These are phyloP conservation scores for Atta texana DNA, from an alignment of 1,140 invertebrate species.

Conservation along the genomic window DNA sequence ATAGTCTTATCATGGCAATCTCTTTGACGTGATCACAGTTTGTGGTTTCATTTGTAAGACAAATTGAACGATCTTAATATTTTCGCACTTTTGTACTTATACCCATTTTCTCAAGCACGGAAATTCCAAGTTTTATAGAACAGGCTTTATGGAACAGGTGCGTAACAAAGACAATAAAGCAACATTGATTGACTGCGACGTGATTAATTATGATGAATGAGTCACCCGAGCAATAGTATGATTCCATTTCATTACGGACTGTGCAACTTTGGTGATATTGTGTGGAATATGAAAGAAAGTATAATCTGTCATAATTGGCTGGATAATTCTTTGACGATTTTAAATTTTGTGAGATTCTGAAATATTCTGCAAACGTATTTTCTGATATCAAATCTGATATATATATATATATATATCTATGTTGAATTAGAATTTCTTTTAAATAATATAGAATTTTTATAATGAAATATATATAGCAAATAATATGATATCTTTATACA, in stretches of 20 bases:
- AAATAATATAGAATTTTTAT: neutral
- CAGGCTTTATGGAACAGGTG: slow-evolving; percentile 1
- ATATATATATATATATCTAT: too few relatives aligned
- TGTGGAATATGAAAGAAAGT: slow-evolving; percentile 3
- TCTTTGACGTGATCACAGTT: neutral
- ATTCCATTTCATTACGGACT: neutral
- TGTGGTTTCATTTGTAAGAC: neutral
- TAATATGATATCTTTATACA: neutral
- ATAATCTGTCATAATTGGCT: neutral
- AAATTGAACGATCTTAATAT: slow-evolving; percentile 3
- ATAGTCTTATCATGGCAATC: neutral
- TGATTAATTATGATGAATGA: slow-evolving; percentile 70
- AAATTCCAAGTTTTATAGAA: neutral
- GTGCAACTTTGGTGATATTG: neutral
- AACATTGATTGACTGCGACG: slow-evolving; percentile 31
- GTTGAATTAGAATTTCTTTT: slow-evolving; percentile 14
- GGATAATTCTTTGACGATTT: neutral
- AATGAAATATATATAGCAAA: slow-evolving; percentile 11
- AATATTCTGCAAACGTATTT: neutral
- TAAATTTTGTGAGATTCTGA: neutral
- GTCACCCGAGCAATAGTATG: neutral
- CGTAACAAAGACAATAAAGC: slow-evolving; percentile 62
- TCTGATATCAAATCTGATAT: neutral
- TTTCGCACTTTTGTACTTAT: neutral
- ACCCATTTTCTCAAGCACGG: neutral